Evolutionary conservation across 2,888 invertebrate genomes (phyloP).

Genomic region (Stramonita haemastoma): DNA sequence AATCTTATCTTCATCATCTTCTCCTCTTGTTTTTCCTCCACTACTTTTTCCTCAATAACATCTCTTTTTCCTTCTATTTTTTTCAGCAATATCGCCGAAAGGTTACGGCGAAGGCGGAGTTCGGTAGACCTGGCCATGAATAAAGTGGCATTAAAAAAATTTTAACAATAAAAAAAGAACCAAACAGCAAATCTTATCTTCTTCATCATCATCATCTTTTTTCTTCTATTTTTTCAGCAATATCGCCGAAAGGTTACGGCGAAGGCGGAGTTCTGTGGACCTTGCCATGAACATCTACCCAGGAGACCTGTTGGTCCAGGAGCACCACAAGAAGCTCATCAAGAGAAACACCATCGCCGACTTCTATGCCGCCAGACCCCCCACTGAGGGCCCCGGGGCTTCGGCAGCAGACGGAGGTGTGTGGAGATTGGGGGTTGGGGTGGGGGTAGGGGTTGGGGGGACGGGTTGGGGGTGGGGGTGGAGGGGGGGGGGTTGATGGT

Average conservation of each 20-base stretch:
- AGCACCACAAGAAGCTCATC: constrained; percentile 72
- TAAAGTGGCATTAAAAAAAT: no score
- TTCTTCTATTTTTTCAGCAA: constrained; percentile 53
- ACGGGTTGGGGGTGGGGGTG: neutral
- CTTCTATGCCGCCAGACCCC: constrained; percentile 68
- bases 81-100: constrained; percentile 63
- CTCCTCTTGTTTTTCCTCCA: no score
- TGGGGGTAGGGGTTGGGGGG: neutral
- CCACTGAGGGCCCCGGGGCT: constrained; percentile 41
- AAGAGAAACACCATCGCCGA: constrained; percentile 76
- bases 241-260: constrained; percentile 63
- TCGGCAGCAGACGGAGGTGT: constrained; percentile 14
- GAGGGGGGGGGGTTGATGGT: neutral
- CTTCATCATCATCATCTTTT: neutral
- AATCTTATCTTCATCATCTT: no score
- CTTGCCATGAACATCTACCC: constrained; percentile 74
- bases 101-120: constrained; percentile 69
- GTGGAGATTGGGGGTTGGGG: neutral
- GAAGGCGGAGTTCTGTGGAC: constrained; percentile 73
- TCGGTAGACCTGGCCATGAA: constrained; percentile 73
- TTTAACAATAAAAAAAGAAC: no score
- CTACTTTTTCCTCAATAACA: no score
- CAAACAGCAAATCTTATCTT: no score
- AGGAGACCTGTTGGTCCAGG: constrained; percentile 73
- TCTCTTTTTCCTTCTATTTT: neutral